These are phyloP conservation scores for Nemapogon koenigi DNA, from an alignment of 2,888 invertebrate species.

Conservation along the genomic window DNA sequence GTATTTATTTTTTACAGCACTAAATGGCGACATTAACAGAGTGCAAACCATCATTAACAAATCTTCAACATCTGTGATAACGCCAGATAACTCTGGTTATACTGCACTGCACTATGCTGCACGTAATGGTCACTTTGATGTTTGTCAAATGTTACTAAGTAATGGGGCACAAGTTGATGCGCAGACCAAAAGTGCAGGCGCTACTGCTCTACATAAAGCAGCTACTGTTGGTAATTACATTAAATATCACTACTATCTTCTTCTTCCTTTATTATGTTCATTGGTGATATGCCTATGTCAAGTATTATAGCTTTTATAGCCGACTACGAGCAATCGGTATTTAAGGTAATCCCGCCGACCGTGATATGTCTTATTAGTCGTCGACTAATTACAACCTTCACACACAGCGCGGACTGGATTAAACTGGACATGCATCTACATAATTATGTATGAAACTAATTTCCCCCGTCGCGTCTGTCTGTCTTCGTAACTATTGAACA, in stretches of 20 bases:
- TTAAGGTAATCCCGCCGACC: too few relatives aligned
- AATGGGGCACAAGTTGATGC: constrained; percentile 77
- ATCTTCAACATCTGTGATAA: constrained; percentile 65
- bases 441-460: too few relatives aligned
- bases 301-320: too few relatives aligned
- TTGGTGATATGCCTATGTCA: neutral
- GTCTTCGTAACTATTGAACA: too few relatives aligned
- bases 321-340: too few relatives aligned
- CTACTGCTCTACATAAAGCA: constrained; percentile 85
- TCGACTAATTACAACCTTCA: too few relatives aligned
- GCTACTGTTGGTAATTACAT: constrained; percentile 68
- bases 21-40: constrained; percentile 74
- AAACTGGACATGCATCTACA: too few relatives aligned
- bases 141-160: constrained; percentile 73
- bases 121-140: constrained; percentile 74
- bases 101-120: constrained; percentile 91
- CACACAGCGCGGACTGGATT: too few relatives aligned
- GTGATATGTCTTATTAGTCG: too few relatives aligned
- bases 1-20: constrained; percentile 62
- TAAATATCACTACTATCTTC: too few relatives aligned
- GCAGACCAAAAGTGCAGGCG: constrained; percentile 75
- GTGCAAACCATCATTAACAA: constrained; percentile 63
- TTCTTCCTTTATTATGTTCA: too few relatives aligned
- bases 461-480: too few relatives aligned
- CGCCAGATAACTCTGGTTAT: constrained; percentile 79